Evolutionary conservation across 2,888 invertebrate genomes (phyloP), one percentile per base, ranked within the genome.

Genomic region (Barypeithes pellucidus): DNA sequence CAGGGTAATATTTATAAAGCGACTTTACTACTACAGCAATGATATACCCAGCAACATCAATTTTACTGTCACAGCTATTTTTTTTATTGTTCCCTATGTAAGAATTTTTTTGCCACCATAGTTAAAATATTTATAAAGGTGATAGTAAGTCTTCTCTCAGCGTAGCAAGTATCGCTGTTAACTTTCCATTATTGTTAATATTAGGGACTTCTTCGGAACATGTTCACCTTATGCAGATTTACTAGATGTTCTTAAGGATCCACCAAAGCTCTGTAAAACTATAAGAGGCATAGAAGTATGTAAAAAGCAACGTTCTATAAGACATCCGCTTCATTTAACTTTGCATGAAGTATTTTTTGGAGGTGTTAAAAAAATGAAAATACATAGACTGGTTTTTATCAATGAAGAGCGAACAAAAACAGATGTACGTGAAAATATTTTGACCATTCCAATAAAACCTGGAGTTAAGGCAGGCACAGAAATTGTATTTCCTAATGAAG

Each of bases 291-390:
- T 91, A 0, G 88, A 91, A 71, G 91, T 90, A 74, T 74, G 77
- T 24, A 90, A 89, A 77, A 94, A 91, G 82, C 90, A 90, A 78
- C 84, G 88, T 3, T 87, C 89, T 24, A 86, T 91, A 36, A 88
- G 87, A 77, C 89, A 89, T 79, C 85, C 88, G 5, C 85, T 93
- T 22, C 85, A 85, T 43, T 84, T 93, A 68, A 89, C 90, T n/a
- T 83, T 92, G 52, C 88, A 90, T 77, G 93, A 93, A 81, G 88
- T 89, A 7, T 94, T 89, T 83, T 90, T 88, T 79, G 95, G 95
- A 0, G 92, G 93, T 0, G 86, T 93, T n/a, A 95, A 95, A 84
- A 92, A 94, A 83, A 93, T 95, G 92, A 94, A 94, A 85, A 93
- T 95, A 43, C 91, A 92, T 81, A 88, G 93, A 45, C 87, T 92